phyloP scores from a whole-genome alignment of 53 echinoderm and acorn worm genomes.

The Pentamera pediparva region DNA sequence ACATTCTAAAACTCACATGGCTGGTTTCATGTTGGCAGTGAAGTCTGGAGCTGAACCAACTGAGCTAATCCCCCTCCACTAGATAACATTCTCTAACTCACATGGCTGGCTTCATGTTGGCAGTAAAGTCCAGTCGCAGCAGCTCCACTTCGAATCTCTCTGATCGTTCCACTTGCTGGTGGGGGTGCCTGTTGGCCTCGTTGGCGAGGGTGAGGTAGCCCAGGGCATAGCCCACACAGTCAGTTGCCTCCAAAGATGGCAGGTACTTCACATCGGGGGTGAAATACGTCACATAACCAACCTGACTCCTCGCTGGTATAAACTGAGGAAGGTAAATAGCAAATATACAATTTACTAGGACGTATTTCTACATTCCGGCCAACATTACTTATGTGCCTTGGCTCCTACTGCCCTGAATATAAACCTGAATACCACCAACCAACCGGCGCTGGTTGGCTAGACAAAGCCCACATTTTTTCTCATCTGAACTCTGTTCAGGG shows the following conservation, averaged over 20 bases:
- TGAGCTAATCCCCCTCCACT: too few relatives aligned
- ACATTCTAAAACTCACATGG: too few relatives aligned
- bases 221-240: constrained; percentile 89
- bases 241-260: constrained; percentile 32
- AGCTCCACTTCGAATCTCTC: constrained; percentile 73
- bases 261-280: constrained; percentile 54
- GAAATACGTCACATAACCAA: constrained; percentile 66
- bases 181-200: constrained; percentile 28
- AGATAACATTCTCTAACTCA: constrained; percentile 41
- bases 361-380: too few relatives aligned
- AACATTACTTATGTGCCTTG: too few relatives aligned
- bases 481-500: too few relatives aligned
- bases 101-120: constrained; percentile 94
- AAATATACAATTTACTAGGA: too few relatives aligned
- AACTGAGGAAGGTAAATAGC: constrained; percentile 41
- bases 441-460: too few relatives aligned
- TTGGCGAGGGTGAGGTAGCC: constrained; percentile 84
- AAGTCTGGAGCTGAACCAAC: too few relatives aligned
- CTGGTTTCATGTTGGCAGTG: too few relatives aligned
- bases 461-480: too few relatives aligned
- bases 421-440: too few relatives aligned
- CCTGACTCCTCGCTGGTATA: constrained; percentile 71
- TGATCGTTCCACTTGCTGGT: constrained; percentile 9
- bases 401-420: too few relatives aligned
- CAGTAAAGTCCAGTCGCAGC: constrained; percentile 84